Evolutionary conservation across 64 coral and sea anemone genomes (phyloP), one percentile per base, ranked within the genome.

Genomic region (Pachyseris speciosa): DNA sequence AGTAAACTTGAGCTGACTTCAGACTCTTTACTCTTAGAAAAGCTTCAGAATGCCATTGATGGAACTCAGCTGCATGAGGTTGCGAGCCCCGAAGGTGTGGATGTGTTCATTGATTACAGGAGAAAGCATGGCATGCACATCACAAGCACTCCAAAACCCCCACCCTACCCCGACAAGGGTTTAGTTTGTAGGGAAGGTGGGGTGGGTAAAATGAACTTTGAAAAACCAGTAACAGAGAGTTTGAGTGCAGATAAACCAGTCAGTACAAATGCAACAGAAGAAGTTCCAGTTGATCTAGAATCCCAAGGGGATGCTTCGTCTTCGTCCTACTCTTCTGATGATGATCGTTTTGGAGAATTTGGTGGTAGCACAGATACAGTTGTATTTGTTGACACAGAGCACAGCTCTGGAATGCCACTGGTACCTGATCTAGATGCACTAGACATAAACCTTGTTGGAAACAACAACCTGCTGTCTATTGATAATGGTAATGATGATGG

Each of bases 41-140:
- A 40, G 15, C 41, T 44, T 2, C 44, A 51, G 73, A 76, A 30
- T 50, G 30, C 10, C 8, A 26, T 28, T 2, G 7, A 27, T 37
- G 64, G n/a, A 42, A 6, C 40, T 44, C 37, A 34, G 12, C 5
- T 48, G 25, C 38, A 84, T 11, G 67, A 64, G 34, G 64, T 75
- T 39, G 78, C 89, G 16, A 92, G 89, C 49, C 89, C 89, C 22
- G 83, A 92, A 69, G 70, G 89, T 15, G 36, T 92, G 4, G 83
- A 92, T 40, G 55, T 92, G n/a, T 92, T 92, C 19, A 92, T 92
- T 64, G 89, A 92, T 55, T 92, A 92, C 36, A 92, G 83, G 45
- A 92, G 75, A 73, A 92, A 92, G 44, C 31, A 74, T 66, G 69
- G 74, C 28, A 28, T 73, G 79, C 48, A 84, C 43, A 92, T 83